Base-by-base conservation (phyloP, 2,888 invertebrate genomes). In the Stenodema calcarata region DNA sequence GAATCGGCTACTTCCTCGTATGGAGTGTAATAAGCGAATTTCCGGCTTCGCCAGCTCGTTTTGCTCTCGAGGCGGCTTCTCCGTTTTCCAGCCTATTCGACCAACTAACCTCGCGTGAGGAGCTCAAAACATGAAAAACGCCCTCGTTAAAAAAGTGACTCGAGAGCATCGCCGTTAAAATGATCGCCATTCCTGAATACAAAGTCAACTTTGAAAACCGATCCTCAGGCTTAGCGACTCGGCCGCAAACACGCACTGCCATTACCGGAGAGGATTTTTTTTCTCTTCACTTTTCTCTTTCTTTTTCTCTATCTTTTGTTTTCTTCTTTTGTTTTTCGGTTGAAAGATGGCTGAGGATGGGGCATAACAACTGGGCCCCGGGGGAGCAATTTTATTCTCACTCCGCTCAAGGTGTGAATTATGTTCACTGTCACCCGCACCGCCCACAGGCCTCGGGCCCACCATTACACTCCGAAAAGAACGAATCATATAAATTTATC, bases 381-480 rank as follows among this genome's bases (percentile, higher is more conserved):
- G 41, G 41, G 35, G n/a, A 73, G 35, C 18, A 16, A 73, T 73
- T 73, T 73, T 73, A 73, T 41, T 73, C 35, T 35, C 69, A 28
- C 69, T 12, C 41, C 35, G 62, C 62, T 62, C 30, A 54, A 80
- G 80, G 80, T 80, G 80, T 80, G 80, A 80, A 80, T 80, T 80
- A 80, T 80, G 80, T 50, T 50, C 80, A n/a, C 50, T 80, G 80
- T 80, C 80, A 47, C 80, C 50, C 50, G 41, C 78, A 44, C 78
- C 44, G 78, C 78, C 78, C 41, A 44, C 62, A 62, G 6, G 62
- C 62, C 23, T 18, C n/a, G 6, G n/a, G 50, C 50, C 50, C n/a
- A 7, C 35, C 35, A 35, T 35, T 35, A 35, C 7, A 35, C 16
- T 6, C 50, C 50, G n/a, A n/a, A 50, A 50, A n/a, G 47, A 12